These are phyloP conservation scores for Argopecten irradians DNA, from an alignment of 1,140 invertebrate species.

Conservation along the genomic window DNA sequence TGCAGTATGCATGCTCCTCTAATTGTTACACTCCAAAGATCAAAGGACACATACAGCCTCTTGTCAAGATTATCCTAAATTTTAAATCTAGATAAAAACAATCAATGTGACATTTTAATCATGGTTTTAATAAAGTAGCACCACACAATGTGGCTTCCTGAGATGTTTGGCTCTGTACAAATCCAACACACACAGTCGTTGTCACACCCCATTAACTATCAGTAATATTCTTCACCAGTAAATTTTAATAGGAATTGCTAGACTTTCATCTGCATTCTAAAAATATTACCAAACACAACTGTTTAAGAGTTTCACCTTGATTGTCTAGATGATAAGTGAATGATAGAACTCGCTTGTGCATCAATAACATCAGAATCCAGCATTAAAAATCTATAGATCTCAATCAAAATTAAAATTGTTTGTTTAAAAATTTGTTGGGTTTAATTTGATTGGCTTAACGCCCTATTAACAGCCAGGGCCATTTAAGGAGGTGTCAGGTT, in stretches of 20 bases:
- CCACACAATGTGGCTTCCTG: not conserved
- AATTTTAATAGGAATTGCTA: not conserved
- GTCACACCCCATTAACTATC: not conserved
- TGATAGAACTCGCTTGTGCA: not conserved
- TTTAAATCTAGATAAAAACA: constrained; percentile 19
- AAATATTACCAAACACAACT: not conserved
- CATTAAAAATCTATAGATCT: too few relatives aligned
- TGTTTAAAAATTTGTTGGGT: too few relatives aligned
- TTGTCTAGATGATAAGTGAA: not conserved
- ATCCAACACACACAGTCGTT: too few relatives aligned
- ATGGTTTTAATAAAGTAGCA: not conserved
- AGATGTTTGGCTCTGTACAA: not conserved
- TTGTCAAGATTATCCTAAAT: constrained; percentile 17
- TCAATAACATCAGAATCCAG: too few relatives aligned
- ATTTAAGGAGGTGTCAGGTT: too few relatives aligned
- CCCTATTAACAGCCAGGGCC: too few relatives aligned
- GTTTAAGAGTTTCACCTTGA: not conserved
- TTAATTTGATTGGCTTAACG: too few relatives aligned
- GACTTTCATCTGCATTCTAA: not conserved
- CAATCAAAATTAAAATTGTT: too few relatives aligned
- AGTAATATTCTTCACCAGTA: not conserved
- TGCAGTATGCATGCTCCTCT: not conserved
- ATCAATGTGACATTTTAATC: not conserved
- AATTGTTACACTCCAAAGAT: not conserved
- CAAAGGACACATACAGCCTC: not conserved